Conservation (phyloP, 2,113 vertebrate genomes). For the Carlito syrichta region DNA sequence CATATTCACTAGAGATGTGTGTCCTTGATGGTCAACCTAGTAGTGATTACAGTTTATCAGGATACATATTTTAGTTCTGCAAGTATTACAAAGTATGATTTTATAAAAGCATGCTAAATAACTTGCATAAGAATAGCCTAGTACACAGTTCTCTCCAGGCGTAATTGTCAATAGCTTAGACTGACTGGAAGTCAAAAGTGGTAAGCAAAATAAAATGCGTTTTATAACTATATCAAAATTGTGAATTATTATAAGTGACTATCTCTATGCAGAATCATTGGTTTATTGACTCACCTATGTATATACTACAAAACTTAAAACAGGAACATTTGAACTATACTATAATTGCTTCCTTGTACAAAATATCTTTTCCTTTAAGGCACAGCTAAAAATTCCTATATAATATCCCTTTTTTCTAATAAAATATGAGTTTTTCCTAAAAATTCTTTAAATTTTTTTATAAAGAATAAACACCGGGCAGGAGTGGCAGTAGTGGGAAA, state of each 20-base stretch:
- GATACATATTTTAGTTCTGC: neutral
- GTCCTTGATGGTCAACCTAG: neutral
- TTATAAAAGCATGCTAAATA: neutral
- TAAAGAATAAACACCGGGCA: no score
- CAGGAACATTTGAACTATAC: neutral
- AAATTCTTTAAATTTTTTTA: neutral
- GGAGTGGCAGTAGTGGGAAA: no score
- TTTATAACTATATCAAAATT: neutral
- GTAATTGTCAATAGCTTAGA: neutral
- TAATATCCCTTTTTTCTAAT: neutral
- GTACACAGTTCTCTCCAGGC: neutral
- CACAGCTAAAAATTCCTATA: neutral
- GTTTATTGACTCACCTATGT: neutral
- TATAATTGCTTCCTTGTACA: neutral
- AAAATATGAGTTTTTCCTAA: neutral
- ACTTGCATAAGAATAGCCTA: neutral
- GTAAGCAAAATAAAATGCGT: neutral
- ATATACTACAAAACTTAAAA: conserved; percentile 3
- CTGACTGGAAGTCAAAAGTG: neutral
- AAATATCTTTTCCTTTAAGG: conserved; percentile 34
- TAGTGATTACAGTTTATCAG: neutral
- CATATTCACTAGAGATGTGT: neutral
- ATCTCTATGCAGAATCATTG: neutral
- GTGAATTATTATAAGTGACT: neutral
- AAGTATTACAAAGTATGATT: neutral